Conservation (phyloP, 1,140 invertebrate genomes). For the Dendroctonus ponderosae region DNA sequence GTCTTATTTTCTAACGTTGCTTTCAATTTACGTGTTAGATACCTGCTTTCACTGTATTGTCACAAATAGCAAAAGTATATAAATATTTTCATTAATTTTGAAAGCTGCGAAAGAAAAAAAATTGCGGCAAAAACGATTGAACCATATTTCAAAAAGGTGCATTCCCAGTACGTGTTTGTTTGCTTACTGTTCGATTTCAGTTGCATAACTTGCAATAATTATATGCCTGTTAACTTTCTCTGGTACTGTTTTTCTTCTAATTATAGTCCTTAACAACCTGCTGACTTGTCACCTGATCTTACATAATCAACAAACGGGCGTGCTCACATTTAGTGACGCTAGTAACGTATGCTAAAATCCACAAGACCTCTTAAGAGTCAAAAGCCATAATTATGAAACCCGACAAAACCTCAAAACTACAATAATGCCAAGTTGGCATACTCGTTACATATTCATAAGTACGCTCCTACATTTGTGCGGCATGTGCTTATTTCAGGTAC, state of each 20-base stretch:
- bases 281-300: slow-evolving; percentile 8
- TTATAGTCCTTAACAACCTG: slow-evolving; percentile 6
- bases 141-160: too few relatives aligned
- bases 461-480: slow-evolving; percentile 1
- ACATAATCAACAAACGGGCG: slow-evolving; percentile 3
- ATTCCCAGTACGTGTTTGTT: too few relatives aligned
- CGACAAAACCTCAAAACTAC: slow-evolving; percentile 21
- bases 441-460: slow-evolving; percentile 22
- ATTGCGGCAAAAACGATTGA: too few relatives aligned
- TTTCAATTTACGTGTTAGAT: too few relatives aligned
- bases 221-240: too few relatives aligned
- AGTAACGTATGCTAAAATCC: slow-evolving; percentile 13
- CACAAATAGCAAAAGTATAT: too few relatives aligned
- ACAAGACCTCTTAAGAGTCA: slow-evolving; percentile 8
- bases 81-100: too few relatives aligned
- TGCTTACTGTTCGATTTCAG: too few relatives aligned
- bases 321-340: slow-evolving; percentile 1
- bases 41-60: too few relatives aligned
- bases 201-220: too few relatives aligned
- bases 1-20: too few relatives aligned
- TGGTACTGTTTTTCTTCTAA: not conserved
- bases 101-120: too few relatives aligned
- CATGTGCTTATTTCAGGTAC: slow-evolving; percentile 22
- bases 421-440: slow-evolving; percentile 15
- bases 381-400: slow-evolving; percentile 20